Percentiles rank a stretch among this genome's conserved stretches.
These are phyloP conservation scores for Asarcornis scutulata DNA, from an alignment of 2,113 vertebrate genomes.

Conservation along the genomic window DNA sequence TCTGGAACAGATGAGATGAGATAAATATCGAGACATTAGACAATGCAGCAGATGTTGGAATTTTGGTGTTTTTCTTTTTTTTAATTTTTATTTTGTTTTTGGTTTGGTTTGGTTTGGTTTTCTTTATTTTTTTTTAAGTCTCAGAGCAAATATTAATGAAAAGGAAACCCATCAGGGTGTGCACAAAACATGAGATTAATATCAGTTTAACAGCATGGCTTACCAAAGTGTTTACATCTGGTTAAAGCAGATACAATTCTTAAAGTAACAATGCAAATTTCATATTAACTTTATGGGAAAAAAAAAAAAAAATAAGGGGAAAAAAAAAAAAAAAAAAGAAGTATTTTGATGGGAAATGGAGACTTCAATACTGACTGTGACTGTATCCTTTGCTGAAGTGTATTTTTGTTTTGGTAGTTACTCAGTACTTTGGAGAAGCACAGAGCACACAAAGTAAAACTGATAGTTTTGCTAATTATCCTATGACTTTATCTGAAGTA, in stretches of 20 bases:
- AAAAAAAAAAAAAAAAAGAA: neutral
- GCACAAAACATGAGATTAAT: neutral
- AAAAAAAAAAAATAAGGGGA: neutral
- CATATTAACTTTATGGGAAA: neutral
- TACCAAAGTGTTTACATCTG: neutral
- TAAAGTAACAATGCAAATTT: neutral
- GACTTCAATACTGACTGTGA: neutral
- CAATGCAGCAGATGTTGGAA: neutral
- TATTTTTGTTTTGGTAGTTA: neutral
- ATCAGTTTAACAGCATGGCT: neutral
- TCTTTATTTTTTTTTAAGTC: neutral
- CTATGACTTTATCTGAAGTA: neutral
- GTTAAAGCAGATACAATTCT: neutral
- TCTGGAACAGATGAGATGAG: neutral
- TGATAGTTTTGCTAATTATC: neutral
- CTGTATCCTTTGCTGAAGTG: neutral
- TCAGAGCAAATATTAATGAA: neutral
- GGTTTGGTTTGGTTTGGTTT: neutral
- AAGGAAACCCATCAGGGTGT: neutral
- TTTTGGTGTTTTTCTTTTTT: no score
- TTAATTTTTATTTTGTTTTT: neutral
- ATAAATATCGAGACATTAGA: neutral
- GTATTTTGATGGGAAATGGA: fast-evolving
- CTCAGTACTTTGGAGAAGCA: neutral
- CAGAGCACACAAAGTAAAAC: neutral